These are phyloP conservation scores for Butorides virescens DNA, from an alignment of 2,113 vertebrate genomes.

Conservation along the genomic window DNA sequence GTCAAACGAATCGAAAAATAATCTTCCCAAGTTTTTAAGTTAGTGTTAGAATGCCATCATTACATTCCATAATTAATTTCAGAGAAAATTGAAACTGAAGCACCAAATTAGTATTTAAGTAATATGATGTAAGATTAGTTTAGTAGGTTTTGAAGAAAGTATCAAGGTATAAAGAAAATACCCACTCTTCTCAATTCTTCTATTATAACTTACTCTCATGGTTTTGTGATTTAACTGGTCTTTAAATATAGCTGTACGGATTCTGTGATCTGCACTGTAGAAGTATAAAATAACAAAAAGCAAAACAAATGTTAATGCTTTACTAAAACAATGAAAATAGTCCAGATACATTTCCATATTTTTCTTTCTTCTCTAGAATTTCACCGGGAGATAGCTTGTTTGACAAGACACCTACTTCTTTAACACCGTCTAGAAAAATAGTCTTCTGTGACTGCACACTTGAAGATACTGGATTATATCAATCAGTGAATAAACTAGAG, in stretches of 20 bases:
- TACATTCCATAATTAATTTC: not conserved
- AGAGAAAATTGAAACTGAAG: not conserved
- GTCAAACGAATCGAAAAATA: not conserved
- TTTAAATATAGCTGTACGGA: not conserved
- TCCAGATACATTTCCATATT: not conserved
- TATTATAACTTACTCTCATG: not conserved
- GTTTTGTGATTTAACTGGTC: not conserved
- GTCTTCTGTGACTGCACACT: conserved; percentile 77
- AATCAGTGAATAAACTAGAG: conserved; percentile 32
- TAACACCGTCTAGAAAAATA: conserved; percentile 4
- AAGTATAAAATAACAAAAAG: not conserved
- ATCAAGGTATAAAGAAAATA: not conserved
- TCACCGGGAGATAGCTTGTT: conserved; percentile 85
- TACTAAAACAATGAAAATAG: not conserved
- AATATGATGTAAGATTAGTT: not conserved
- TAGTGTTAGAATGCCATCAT: not conserved
- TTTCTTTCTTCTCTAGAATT: conserved; percentile 74
- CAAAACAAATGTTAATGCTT: not conserved
- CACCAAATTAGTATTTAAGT: not conserved
- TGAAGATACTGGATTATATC: not conserved
- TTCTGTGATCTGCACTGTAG: not conserved
- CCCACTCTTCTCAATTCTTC: not conserved
- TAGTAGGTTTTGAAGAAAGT: not conserved
- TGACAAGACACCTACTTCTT: conserved; percentile 73
- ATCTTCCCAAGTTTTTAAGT: not conserved